Percentiles rank a stretch among this genome's conserved stretches.
These are phyloP conservation scores for Margarornis squamiger DNA, from an alignment of 2,797 vertebrate genomes.

Conservation along the genomic window DNA sequence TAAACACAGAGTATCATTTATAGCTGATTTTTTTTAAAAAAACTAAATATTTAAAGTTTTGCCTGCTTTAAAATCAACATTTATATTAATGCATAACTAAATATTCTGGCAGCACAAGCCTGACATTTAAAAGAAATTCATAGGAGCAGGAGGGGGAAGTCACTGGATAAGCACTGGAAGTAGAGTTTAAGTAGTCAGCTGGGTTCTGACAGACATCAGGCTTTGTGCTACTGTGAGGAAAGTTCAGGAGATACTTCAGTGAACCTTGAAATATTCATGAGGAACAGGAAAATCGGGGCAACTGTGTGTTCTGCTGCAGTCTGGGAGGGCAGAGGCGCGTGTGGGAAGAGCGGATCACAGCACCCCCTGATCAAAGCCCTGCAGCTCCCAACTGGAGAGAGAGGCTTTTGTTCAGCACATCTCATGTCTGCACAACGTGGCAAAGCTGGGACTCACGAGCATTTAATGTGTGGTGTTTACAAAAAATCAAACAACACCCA, in stretches of 20 bases:
- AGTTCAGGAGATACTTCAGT: background rate
- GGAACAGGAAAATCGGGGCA: background rate
- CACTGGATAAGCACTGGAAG: background rate
- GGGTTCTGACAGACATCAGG: background rate
- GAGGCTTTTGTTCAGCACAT: background rate
- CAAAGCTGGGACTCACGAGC: background rate
- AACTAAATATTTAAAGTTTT: slow-evolving; percentile 19
- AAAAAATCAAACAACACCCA: background rate
- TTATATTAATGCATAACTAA: slow-evolving; percentile 9
- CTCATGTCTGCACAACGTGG: background rate
- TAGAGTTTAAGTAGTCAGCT: background rate
- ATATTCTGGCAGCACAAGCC: background rate
- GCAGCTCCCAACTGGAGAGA: background rate
- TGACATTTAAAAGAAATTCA: background rate
- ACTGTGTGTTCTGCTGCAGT: background rate
- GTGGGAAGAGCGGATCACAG: background rate
- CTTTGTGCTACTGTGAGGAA: background rate
- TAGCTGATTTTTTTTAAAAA: background rate
- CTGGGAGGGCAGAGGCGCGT: background rate
- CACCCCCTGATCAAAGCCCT: background rate
- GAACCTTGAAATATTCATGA: background rate
- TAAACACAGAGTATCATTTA: background rate
- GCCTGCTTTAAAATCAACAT: slow-evolving; percentile 5
- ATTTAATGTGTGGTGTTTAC: background rate
- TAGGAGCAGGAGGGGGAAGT: background rate